These are phyloP conservation scores for Calyptommatus sinebrachiatus DNA, from an alignment of 2,113 vertebrate species.

Conservation along the genomic window DNA sequence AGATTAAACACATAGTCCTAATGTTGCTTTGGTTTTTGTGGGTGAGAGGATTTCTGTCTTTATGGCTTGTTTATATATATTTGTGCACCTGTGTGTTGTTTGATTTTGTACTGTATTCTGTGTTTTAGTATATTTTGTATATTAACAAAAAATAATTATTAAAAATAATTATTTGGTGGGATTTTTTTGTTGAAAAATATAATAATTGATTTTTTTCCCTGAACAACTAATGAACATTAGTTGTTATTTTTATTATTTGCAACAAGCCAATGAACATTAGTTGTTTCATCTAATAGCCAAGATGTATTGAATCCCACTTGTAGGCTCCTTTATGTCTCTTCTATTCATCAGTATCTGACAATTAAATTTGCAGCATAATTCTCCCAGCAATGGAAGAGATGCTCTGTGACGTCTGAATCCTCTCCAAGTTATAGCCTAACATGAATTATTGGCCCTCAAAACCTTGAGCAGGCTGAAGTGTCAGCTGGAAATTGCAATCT, in stretches of 20 bases:
- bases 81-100: no score
- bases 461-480: background rate
- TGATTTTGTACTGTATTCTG: no score
- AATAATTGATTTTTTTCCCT: background rate
- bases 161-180: no score
- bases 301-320: background rate
- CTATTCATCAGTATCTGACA: slow-evolving; percentile 24
- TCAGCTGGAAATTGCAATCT: background rate
- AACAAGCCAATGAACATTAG: background rate
- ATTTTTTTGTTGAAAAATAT: no score
- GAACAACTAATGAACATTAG: no score
- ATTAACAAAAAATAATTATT: no score
- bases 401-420: background rate
- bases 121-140: no score
- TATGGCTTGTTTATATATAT: background rate
- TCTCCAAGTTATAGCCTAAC: background rate
- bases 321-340: background rate
- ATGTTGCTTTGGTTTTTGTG: no score
- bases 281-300: background rate
- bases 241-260: no score
- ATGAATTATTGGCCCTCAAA: background rate
- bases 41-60: background rate
- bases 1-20: no score
- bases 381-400: background rate
- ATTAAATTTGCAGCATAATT: background rate